Percentiles rank a stretch among this genome's conserved stretches.
Conservation (phyloP, 2,888 invertebrate genomes). For the Drosophila peninsularis region DNA sequence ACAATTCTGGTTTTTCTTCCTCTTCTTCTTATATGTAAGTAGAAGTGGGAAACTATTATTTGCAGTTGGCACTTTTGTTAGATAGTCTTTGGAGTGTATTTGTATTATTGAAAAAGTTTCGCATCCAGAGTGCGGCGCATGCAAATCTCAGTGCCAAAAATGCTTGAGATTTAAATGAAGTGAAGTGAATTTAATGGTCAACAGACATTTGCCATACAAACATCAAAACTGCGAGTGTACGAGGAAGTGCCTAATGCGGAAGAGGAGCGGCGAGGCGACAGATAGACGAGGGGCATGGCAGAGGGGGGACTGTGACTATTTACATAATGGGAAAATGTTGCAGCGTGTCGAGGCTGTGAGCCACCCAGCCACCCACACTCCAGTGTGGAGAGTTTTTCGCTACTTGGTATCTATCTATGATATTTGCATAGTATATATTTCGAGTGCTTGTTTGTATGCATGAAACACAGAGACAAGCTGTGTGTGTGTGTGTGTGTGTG, state of each 20-base stretch:
- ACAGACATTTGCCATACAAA: slow-evolving; percentile 71
- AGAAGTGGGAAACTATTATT: slow-evolving; percentile 69
- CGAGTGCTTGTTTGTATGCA: slow-evolving; percentile 77
- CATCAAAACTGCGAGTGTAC: slow-evolving; percentile 47
- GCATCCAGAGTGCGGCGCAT: slow-evolving; percentile 40
- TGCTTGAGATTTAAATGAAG: slow-evolving; percentile 81
- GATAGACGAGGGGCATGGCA: neutral
- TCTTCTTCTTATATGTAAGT: slow-evolving; percentile 21
- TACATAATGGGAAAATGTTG: slow-evolving; percentile 59
- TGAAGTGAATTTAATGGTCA: slow-evolving; percentile 82
- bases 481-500: neutral
- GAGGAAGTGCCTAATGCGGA: slow-evolving; percentile 13
- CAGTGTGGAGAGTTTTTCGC: slow-evolving; percentile 40
- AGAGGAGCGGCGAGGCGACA: neutral
- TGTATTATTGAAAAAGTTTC: slow-evolving; percentile 75
- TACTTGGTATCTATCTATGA: slow-evolving; percentile 64
- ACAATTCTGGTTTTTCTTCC: slow-evolving; percentile 8
- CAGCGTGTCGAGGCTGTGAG: slow-evolving; percentile 7
- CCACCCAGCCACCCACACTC: slow-evolving; percentile 13
- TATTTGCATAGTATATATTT: slow-evolving; percentile 81
- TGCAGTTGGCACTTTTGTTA: slow-evolving; percentile 69
- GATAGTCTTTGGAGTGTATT: slow-evolving; percentile 59
- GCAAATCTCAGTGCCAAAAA: slow-evolving; percentile 60
- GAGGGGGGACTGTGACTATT: slow-evolving; percentile 37
- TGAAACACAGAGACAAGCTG: slow-evolving; percentile 48